A percentile compares a stretch with the other conserved stretches of the same genome.
Evolutionary conservation across 2,797 vertebrate species (phyloP).

Genomic region (Enteromius trimaculatus): DNA sequence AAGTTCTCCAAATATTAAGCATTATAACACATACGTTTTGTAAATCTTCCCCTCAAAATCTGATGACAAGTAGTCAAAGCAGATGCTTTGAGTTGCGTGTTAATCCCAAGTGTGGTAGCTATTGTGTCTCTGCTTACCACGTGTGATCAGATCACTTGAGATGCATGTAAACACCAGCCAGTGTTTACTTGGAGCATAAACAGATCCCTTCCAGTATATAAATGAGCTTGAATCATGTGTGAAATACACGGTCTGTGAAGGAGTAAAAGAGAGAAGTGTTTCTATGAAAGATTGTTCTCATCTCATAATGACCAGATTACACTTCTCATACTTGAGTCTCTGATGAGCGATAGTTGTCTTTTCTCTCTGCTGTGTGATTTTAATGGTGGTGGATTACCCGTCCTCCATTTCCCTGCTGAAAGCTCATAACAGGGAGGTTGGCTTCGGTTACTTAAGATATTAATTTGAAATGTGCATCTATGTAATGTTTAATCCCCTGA

Average conservation of each 20-base stretch:
- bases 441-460: slow-evolving; percentile 30
- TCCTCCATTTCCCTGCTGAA: slow-evolving; percentile 40
- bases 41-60: background rate
- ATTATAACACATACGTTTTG: background rate
- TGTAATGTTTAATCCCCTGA: slow-evolving; percentile 25
- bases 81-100: background rate
- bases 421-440: background rate
- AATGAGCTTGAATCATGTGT: background rate
- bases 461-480: slow-evolving; percentile 30
- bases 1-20: background rate
- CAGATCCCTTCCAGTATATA: background rate
- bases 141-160: background rate
- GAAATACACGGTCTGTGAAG: background rate
- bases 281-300: background rate
- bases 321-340: background rate
- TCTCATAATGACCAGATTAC: slow-evolving; percentile 36
- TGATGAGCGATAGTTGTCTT: slow-evolving; percentile 1
- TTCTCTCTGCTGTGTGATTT: background rate
- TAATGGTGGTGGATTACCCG: slow-evolving; percentile 31
- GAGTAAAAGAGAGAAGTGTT: background rate
- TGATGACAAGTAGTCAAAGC: background rate
- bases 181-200: background rate
- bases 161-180: background rate
- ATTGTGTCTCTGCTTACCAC: background rate
- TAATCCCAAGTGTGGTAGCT: background rate